Percentiles rank a stretch among this genome's conserved stretches.
Evolutionary conservation across 2,797 vertebrate genomes (phyloP).

Genomic region (Enteromius thamalakanensis): DNA sequence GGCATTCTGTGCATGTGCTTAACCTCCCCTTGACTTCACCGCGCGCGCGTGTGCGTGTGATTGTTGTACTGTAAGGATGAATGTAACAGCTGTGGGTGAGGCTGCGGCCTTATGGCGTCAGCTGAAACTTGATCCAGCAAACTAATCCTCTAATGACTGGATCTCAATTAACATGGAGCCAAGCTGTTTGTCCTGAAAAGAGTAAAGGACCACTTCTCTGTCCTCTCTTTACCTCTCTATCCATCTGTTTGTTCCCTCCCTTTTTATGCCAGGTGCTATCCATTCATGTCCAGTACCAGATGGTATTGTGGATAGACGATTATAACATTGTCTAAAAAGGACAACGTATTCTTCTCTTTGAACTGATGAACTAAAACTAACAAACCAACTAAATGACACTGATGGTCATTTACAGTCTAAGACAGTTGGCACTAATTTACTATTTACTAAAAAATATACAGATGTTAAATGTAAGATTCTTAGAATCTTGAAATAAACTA

Average conservation of each 20-base stretch:
- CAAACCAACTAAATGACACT: not conserved
- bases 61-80: slow-evolving; percentile 41
- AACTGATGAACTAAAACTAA: not conserved
- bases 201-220: not conserved
- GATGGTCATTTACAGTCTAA: not conserved
- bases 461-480: not conserved
- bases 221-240: slow-evolving; percentile 17
- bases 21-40: slow-evolving; percentile 35
- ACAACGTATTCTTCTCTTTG: not conserved
- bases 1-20: slow-evolving; percentile 30
- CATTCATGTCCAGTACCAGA: not conserved
- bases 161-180: slow-evolving; percentile 50
- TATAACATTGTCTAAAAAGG: not conserved
- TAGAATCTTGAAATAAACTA: not conserved
- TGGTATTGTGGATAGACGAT: not conserved
- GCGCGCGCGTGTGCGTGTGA: not conserved
- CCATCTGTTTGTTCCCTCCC: slow-evolving; percentile 37
- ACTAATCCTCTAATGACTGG: slow-evolving; percentile 57
- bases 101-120: slow-evolving; percentile 41
- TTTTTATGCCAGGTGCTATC: slow-evolving; percentile 34
- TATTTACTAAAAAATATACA: not conserved
- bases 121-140: slow-evolving; percentile 47
- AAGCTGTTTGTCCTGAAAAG: slow-evolving; percentile 47
- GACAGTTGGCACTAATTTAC: not conserved
- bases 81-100: slow-evolving; percentile 56